phyloP scores from a whole-genome alignment of 2,797 vertebrate genomes.

The Smutsia gigantea region DNA sequence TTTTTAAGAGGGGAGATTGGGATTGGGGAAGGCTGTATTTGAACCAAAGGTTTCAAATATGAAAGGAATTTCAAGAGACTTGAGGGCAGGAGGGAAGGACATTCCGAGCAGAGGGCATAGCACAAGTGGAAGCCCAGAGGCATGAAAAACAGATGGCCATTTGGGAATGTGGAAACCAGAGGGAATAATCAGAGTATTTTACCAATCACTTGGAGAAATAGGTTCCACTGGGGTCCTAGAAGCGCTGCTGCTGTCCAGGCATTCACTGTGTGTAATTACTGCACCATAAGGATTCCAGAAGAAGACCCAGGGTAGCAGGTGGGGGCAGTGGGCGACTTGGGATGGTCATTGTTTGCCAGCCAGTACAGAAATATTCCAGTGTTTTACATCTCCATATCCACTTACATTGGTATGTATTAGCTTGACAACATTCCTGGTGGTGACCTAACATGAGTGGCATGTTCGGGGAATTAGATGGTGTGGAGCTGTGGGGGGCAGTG shows the following conservation, averaged over 20 bases:
- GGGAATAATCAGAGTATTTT: background rate
- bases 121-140: background rate
- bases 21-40: background rate
- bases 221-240: background rate
- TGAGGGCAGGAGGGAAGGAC: background rate
- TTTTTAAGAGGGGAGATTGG: background rate
- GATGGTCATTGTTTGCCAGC: background rate
- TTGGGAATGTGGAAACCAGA: background rate
- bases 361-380: background rate
- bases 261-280: background rate
- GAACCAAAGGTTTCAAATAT: background rate
- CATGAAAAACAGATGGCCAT: background rate
- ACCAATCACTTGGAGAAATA: background rate
- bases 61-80: background rate
- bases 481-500: rapidly evolving
- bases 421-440: background rate
- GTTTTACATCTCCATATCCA: rapidly evolving
- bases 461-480: background rate
- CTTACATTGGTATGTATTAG: background rate
- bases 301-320: background rate
- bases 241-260: background rate
- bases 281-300: background rate
- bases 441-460: rapidly evolving
- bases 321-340: background rate
- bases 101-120: background rate